Evolutionary conservation across 2,888 invertebrate species (phyloP), one percentile per base, ranked within the genome.

Genomic region (Uloborus plumipes): DNA sequence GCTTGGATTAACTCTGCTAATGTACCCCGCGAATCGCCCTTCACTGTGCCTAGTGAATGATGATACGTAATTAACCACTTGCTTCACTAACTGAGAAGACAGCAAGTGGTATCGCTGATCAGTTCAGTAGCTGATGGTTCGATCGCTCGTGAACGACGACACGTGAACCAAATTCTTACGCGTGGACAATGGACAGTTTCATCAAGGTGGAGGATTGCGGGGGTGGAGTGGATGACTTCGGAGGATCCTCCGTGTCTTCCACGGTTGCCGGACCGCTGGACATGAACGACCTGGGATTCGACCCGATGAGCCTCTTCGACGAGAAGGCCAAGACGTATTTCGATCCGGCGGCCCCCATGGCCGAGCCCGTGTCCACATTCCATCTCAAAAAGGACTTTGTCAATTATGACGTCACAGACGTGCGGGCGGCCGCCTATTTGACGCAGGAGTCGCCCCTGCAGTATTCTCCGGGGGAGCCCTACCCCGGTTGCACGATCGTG

Each of bases 131-230:
- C 26, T 26, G 26, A 26, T 26, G 26, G 26, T 26, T 26, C 26
- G 26, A 2, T 26, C 26, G 26, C 26, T 26, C 26, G 26, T 26
- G 26, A 26, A 26, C 26, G 26, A 26, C 26, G 26, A 26, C 26
- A 26, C 26, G 26, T 26, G 26, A 26, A 26, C 26, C 26, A 26
- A 26, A 26, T 26, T 26, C 26, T 26, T 26, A 3, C 26, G 26
- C 26, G 26, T 26, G 26, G 26, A 26, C 67, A 66, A 83, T 83
- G 82, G 82, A 83, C 82, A 55, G 67, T 72, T 83, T 67, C 67
- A 77, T 83, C 55, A 83, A 83, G 61, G 82, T 83, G 15, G 82
- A 83, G 53, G 82, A 83, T 55, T 76, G 82, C 51, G 74, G 74
- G 7, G 26, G 26, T 26, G 26, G 26, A 3, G 26, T 26, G 26